Evolutionary conservation across 92 coral and sea anemone species (phyloP).

Genomic region (Porites evermanni): DNA sequence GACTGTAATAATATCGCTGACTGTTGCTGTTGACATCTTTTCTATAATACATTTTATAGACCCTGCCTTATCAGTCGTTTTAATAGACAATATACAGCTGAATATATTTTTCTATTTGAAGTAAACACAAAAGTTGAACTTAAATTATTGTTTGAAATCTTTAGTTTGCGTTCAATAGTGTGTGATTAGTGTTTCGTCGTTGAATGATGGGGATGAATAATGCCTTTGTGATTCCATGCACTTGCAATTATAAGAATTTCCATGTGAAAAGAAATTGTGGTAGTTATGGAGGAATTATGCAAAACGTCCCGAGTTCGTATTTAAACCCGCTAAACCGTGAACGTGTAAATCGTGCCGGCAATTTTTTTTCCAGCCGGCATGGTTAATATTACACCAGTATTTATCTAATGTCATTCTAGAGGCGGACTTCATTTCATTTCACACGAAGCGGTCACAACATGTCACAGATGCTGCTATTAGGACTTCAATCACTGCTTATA

Average conservation of each 20-base stretch:
- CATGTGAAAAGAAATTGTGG: slow-evolving; percentile 4
- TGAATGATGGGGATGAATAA: not conserved
- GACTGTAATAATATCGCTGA: no score
- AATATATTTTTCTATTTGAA: no score
- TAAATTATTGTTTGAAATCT: not conserved
- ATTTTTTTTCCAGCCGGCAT: not conserved
- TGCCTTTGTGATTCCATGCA: not conserved
- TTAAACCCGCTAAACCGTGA: not conserved
- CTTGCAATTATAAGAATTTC: not conserved
- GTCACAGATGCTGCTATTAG: not conserved
- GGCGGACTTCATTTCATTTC: not conserved
- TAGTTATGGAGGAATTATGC: not conserved
- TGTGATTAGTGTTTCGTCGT: not conserved
- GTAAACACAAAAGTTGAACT: no score
- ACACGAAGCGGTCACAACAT: not conserved
- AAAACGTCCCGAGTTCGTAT: not conserved
- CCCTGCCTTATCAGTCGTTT: no score
- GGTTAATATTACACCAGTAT: slow-evolving; percentile 24
- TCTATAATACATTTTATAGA: no score
- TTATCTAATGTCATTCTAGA: not conserved
- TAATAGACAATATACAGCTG: no score
- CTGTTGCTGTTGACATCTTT: no score
- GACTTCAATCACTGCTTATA: not conserved
- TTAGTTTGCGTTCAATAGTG: not conserved
- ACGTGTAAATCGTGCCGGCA: not conserved